Evolutionary conservation across 1,140 invertebrate genomes (phyloP).

Genomic region (Leptinotarsa defecta): DNA sequence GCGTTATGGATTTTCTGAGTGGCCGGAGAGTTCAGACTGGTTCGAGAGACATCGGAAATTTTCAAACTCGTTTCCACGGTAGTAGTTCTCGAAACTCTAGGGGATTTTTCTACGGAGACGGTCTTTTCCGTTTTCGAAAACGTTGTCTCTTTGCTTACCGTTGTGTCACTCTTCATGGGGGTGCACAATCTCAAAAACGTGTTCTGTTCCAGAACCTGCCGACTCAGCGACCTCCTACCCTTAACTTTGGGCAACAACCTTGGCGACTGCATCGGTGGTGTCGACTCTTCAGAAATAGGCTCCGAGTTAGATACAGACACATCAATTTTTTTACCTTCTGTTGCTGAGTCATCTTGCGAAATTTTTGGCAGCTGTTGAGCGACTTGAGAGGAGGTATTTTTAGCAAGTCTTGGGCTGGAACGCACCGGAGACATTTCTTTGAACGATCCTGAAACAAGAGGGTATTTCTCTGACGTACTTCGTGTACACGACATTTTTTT

Average conservation of each 20-base stretch:
- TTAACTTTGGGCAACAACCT: conserved; percentile 23
- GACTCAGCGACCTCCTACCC: conserved; percentile 41
- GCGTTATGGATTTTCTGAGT: background rate
- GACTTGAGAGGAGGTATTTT: background rate
- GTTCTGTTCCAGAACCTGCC: conserved; percentile 48
- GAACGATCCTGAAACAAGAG: conserved; percentile 21
- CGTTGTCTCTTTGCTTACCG: background rate
- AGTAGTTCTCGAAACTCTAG: conserved; percentile 22
- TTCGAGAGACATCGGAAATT: conserved; percentile 1
- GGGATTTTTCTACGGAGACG: conserved; percentile 21
- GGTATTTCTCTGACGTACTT: no score
- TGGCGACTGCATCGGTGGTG: background rate
- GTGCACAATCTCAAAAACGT: conserved; percentile 33
- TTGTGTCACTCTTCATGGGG: conserved; percentile 16
- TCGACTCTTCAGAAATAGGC: background rate
- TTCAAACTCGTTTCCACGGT: conserved; percentile 19
- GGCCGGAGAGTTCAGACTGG: background rate
- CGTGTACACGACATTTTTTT: background rate
- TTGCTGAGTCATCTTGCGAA: background rate
- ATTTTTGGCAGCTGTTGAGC: background rate
- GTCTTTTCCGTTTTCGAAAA: conserved; percentile 20
- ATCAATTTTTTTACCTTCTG: background rate
- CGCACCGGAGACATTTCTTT: conserved; percentile 24
- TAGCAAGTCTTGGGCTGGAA: conserved; percentile 35
- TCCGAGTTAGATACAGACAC: background rate